Percentiles rank a stretch among this genome's conserved stretches.
These are phyloP conservation scores for Agrotis puta DNA, from an alignment of 2,888 invertebrate genomes.

Conservation along the genomic window DNA sequence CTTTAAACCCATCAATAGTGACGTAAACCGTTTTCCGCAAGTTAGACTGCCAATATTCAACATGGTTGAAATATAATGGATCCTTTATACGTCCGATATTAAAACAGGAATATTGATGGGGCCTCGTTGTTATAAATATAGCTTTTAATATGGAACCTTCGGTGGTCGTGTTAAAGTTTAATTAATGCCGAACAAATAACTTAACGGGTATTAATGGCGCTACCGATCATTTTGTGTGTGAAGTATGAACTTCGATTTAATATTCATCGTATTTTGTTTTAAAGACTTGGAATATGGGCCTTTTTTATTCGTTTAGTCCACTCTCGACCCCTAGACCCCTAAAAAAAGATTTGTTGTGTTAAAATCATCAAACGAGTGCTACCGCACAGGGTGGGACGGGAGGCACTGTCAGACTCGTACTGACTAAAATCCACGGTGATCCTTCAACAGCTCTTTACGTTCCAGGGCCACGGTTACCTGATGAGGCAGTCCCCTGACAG, in stretches of 20 bases:
- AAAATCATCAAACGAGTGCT: too few species aligned
- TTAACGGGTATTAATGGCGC: slow-evolving; percentile 23
- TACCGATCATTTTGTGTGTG: slow-evolving; percentile 19
- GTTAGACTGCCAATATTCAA: slow-evolving; percentile 29
- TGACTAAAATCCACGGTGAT: too few species aligned
- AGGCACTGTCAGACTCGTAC: too few species aligned
- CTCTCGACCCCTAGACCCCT: too few species aligned
- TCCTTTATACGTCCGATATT: slow-evolving; percentile 57
- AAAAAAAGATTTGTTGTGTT: too few species aligned
- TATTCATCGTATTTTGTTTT: neutral
- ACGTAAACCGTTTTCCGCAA: slow-evolving; percentile 20
- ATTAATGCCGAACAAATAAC: slow-evolving; percentile 48
- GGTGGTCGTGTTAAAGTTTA: slow-evolving; percentile 44
- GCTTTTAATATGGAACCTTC: slow-evolving; percentile 49
- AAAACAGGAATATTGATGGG: slow-evolving; percentile 64
- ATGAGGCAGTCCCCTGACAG: too few species aligned
- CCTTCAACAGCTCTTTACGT: too few species aligned
- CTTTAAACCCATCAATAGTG: slow-evolving; percentile 11
- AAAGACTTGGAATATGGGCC: neutral
- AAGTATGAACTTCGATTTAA: neutral
- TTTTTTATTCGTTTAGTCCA: too few species aligned
- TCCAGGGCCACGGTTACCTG: too few species aligned
- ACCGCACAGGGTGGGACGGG: too few species aligned
- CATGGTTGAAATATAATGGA: slow-evolving; percentile 18
- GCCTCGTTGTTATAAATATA: slow-evolving; percentile 44